Evolutionary conservation across 1,140 invertebrate genomes (phyloP), one percentile per base, ranked within the genome.

Genomic region (Lysiphlebus fabarum): DNA sequence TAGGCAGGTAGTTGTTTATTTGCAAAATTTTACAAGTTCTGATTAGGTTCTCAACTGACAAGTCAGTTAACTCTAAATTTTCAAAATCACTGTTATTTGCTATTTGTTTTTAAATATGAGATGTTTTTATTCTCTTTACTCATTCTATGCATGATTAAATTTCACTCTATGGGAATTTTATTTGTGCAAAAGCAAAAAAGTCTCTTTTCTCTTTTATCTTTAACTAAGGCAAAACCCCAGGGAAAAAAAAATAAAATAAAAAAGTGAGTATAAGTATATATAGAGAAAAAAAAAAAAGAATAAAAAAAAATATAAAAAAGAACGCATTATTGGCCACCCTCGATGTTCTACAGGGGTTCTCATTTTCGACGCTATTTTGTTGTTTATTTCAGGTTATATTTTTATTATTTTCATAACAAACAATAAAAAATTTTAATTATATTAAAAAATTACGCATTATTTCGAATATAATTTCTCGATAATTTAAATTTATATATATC

Each of bases 251-350:
- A n/a, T 1, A 26, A 26, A 26, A 26, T 26, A 26, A 43, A 54
- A 33, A 42, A 43, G 26, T 4, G 14, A 49, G 56, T 17, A 50
- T n/a, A n/a, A n/a, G n/a, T n/a, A n/a, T n/a, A n/a, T 14, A 44
- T 37, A n/a, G 55, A 54, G 47, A 36, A 14, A 34, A 26, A 38
- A 47, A 53, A 45, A 58, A 38, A 54, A 53, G 40, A 59, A 47
- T 41, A 55, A 42, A n/a, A n/a, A n/a, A n/a, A n/a, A n/a, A n/a
- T n/a, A 41, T 34, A 50, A 7, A 54, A 56, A 49, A 60, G 38
- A 47, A 43, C 51, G 51, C 56, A 58, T 58, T 54, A 48, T 56
- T 48, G 38, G 42, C 58, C 59, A 59, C 58, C 62, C 59, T 61
- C 58, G 56, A 58, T 42, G 38, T 11, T 34, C 41, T 0, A 8